These are phyloP conservation scores for Bibio marci DNA, from an alignment of 2,888 invertebrate species.

Conservation along the genomic window DNA sequence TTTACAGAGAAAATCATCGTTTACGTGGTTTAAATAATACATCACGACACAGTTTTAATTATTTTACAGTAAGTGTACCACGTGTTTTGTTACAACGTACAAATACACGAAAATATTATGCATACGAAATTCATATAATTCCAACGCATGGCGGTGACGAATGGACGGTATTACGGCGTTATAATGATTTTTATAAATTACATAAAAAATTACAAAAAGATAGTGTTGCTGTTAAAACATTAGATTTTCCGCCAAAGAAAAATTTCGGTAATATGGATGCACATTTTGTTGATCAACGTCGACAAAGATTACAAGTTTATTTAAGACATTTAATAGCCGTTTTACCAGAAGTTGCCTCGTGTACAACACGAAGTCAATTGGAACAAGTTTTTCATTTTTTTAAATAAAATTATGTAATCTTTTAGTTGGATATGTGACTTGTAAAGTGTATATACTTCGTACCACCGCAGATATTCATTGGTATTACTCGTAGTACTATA, in stretches of 20 bases:
- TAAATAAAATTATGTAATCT: constrained; percentile 32
- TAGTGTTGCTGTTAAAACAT: constrained; percentile 57
- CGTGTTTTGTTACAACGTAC: constrained; percentile 12
- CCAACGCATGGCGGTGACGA: constrained; percentile 48
- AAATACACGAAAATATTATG: constrained; percentile 17
- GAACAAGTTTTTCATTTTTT: constrained; percentile 76
- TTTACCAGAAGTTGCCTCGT: constrained; percentile 58
- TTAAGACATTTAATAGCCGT: constrained; percentile 67
- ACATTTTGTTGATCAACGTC: constrained; percentile 71
- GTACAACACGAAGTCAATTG: constrained; percentile 60
- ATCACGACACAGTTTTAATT: constrained; percentile 13
- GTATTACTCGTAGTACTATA: too few relatives aligned
- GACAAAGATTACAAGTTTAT: constrained; percentile 73
- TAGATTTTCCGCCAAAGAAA: constrained; percentile 92
- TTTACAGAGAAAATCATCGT: constrained; percentile 20
- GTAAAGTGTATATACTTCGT: too few relatives aligned
- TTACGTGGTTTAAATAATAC: constrained; percentile 16
- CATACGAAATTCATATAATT: constrained; percentile 26
- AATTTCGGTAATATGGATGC: constrained; percentile 81
- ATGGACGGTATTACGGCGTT: constrained; percentile 91
- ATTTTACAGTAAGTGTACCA: constrained; percentile 26
- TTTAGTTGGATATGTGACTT: neutral
- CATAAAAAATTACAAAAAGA: constrained; percentile 71
- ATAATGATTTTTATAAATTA: constrained; percentile 78
- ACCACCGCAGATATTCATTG: too few relatives aligned